phyloP scores from a whole-genome alignment of 2,113 vertebrate species.

The Pimephales promelas region DNA sequence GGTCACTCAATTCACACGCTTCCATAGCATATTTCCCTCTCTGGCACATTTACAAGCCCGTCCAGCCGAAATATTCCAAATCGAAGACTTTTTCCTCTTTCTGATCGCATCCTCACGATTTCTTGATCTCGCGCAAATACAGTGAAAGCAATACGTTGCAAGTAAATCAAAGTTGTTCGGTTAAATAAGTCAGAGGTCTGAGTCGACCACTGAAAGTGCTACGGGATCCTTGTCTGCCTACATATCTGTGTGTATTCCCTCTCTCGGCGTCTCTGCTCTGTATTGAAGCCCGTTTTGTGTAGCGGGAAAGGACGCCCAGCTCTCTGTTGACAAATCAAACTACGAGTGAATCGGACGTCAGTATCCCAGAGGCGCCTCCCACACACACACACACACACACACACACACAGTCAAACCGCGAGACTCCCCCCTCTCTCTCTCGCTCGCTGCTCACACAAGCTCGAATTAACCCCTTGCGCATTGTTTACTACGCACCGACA shows the following conservation, averaged over 20 bases:
- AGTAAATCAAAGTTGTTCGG: background rate
- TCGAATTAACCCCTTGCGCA: conserved; percentile 54
- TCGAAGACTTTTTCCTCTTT: conserved; percentile 38
- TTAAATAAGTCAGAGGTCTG: background rate
- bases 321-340: conserved; percentile 46
- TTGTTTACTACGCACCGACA: conserved; percentile 48
- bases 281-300: conserved; percentile 53
- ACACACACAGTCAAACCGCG: too few species aligned
- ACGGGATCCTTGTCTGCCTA: background rate
- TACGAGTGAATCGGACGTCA: conserved; percentile 46
- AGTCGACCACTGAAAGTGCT: background rate
- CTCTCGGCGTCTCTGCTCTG: conserved; percentile 3
- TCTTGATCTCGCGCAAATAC: conserved; percentile 1
- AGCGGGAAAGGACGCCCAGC: conserved; percentile 49
- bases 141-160: background rate
- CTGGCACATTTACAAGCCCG: background rate
- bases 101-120: conserved; percentile 46
- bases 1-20: background rate
- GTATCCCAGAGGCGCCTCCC: conserved; percentile 50
- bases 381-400: too few species aligned
- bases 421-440: too few species aligned
- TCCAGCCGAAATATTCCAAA: conserved; percentile 47
- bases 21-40: background rate
- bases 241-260: background rate
- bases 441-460: conserved; percentile 14